Conservation (phyloP, 1,140 invertebrate genomes). For the Dendroctonus valens region DNA sequence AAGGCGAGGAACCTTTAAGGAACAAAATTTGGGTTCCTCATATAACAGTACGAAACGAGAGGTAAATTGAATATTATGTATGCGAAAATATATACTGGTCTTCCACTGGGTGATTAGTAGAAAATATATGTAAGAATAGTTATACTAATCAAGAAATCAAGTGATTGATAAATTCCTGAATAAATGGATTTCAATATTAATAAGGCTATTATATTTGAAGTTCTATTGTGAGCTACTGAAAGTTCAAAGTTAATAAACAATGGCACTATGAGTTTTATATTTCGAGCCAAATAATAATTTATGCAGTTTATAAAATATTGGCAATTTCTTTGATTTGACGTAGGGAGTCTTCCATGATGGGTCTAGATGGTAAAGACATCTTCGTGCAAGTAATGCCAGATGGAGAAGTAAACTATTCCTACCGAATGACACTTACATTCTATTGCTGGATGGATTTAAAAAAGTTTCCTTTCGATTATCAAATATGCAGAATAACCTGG, state of each 20-base stretch:
- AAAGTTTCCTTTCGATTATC: constrained; percentile 83
- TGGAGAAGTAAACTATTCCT: constrained; percentile 73
- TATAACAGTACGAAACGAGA: constrained; percentile 76
- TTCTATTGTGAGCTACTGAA: too few species aligned
- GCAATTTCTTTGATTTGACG: background rate
- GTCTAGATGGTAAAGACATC: constrained; percentile 73
- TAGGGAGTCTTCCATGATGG: constrained; percentile 71
- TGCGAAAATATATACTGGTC: too few species aligned
- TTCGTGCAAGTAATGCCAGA: constrained; percentile 72
- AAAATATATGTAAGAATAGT: too few species aligned
- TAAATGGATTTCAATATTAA: too few species aligned
- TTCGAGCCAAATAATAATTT: too few species aligned
- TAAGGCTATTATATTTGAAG: too few species aligned
- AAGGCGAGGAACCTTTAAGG: constrained; percentile 67
- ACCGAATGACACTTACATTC: constrained; percentile 71
- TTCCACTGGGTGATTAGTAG: too few species aligned
- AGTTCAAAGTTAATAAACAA: too few species aligned
- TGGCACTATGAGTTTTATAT: too few species aligned
- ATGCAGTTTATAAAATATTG: too few species aligned
- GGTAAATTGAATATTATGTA: background rate
- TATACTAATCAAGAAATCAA: too few species aligned
- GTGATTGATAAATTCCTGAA: too few species aligned
- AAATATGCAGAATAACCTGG: constrained; percentile 73
- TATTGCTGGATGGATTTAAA: constrained; percentile 80
- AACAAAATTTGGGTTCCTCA: constrained; percentile 78